Evolutionary conservation across 2,888 invertebrate genomes (phyloP).

Genomic region (Hedychridium roseum): DNA sequence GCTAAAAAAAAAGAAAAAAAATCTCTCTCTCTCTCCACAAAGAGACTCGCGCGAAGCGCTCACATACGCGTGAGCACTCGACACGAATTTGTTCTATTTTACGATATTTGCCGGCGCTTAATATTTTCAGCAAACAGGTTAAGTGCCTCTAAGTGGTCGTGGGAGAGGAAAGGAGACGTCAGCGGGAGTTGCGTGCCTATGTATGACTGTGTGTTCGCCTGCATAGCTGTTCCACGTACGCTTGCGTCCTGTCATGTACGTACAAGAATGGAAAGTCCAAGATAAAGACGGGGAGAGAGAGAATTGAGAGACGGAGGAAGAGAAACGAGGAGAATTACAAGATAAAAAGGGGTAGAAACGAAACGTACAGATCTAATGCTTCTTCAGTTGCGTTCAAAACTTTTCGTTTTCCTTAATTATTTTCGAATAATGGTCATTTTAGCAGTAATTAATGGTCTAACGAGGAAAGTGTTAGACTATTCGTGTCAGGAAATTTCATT

Average conservation of each 20-base stretch:
- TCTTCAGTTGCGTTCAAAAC: too few relatives aligned
- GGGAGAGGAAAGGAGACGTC: constrained; percentile 30
- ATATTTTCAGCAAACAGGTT: constrained; percentile 55
- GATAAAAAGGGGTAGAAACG: constrained; percentile 14
- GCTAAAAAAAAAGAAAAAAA: constrained; percentile 27
- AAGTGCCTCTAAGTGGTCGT: constrained; percentile 51
- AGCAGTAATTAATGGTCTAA: too few relatives aligned
- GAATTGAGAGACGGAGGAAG: not conserved
- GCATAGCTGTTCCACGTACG: too few relatives aligned
- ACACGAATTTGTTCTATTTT: constrained; percentile 51
- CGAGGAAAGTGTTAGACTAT: too few relatives aligned
- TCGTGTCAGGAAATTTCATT: too few relatives aligned
- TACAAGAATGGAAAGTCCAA: not conserved
- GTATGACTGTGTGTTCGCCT: too few relatives aligned
- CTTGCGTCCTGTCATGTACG: too few relatives aligned
- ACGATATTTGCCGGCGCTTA: constrained; percentile 50
- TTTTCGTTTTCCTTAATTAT: too few relatives aligned
- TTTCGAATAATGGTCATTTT: too few relatives aligned
- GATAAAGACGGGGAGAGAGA: constrained; percentile 2
- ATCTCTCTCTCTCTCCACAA: constrained; percentile 38
- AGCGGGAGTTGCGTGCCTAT: too few relatives aligned
- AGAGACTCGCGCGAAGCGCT: constrained; percentile 38
- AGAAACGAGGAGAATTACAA: constrained; percentile 6
- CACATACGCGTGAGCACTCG: constrained; percentile 48
- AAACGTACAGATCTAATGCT: too few relatives aligned